A percentile compares a stretch with the other conserved stretches of the same genome.
phyloP scores from a whole-genome alignment of 2,888 invertebrate species.

The Xylota sylvarum region DNA sequence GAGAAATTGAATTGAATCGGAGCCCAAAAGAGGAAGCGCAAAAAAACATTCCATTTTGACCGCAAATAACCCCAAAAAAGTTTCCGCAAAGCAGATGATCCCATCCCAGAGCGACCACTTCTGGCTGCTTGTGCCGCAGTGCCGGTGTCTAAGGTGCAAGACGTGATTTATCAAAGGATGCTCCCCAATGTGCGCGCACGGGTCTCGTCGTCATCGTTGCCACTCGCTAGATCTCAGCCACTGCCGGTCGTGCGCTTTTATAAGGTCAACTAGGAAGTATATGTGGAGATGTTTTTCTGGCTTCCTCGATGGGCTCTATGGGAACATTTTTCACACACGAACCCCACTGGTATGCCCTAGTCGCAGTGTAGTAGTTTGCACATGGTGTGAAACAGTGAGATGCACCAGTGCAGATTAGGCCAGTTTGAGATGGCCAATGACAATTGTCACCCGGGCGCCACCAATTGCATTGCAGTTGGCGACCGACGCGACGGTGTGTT shows the following conservation, averaged over 20 bases:
- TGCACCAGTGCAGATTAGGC: conserved; percentile 15
- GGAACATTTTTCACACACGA: conserved; percentile 60
- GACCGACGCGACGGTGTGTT: background rate
- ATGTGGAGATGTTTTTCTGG: conserved; percentile 49
- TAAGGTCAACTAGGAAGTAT: conserved; percentile 75
- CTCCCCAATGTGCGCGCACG: conserved; percentile 57
- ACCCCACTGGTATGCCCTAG: background rate
- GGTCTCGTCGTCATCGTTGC: conserved; percentile 33
- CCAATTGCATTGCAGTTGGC: background rate
- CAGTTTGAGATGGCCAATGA: conserved; percentile 25
- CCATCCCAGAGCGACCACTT: conserved; percentile 48
- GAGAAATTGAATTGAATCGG: conserved; percentile 58
- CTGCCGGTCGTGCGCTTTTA: conserved; percentile 69
- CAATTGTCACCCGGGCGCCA: conserved; percentile 59
- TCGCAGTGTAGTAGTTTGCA: conserved; percentile 28
- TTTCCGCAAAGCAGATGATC: conserved; percentile 69
- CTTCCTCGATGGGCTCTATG: conserved; percentile 46
- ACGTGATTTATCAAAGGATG: conserved; percentile 75
- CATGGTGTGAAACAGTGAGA: conserved; percentile 27
- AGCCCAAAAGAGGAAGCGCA: conserved; percentile 47
- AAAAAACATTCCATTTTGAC: conserved; percentile 63
- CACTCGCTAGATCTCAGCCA: conserved; percentile 43
- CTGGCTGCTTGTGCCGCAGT: conserved; percentile 35
- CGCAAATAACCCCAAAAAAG: conserved; percentile 62
- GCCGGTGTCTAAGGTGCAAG: conserved; percentile 72